phyloP scores from a whole-genome alignment of 2,113 vertebrate genomes.

The Machaerirhynchus nigripectus region DNA sequence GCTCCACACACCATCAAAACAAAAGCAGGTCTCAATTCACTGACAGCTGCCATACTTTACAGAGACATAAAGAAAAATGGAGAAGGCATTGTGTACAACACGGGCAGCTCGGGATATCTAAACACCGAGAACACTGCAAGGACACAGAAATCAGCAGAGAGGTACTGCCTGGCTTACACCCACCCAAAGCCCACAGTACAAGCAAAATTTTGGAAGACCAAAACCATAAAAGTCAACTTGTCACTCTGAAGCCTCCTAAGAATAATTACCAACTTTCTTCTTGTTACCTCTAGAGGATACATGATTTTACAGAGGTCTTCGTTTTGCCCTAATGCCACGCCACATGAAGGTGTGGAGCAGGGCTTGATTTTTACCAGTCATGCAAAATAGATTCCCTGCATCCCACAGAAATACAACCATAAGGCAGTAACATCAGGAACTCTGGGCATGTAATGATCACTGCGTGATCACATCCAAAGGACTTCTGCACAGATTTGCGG shows the following conservation, averaged over 20 bases:
- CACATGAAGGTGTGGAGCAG: not conserved
- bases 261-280: not conserved
- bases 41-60: constrained; percentile 7
- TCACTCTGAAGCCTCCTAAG: not conserved
- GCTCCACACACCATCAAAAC: not conserved
- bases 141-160: not conserved
- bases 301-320: not conserved
- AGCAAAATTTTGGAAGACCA: not conserved
- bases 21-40: constrained; percentile 7
- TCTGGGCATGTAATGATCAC: not conserved
- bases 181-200: not conserved
- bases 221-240: not conserved
- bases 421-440: not conserved
- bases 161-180: not conserved
- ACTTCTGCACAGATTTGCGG: not conserved
- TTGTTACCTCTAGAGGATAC: not conserved
- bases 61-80: not conserved
- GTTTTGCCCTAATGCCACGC: fast-evolving
- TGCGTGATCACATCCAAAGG: not conserved
- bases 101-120: fast-evolving
- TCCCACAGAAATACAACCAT: not conserved
- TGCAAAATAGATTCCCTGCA: not conserved
- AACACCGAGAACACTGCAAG: not conserved
- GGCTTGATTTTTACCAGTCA: not conserved
- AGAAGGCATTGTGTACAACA: not conserved